phyloP scores from a whole-genome alignment of 2,113 vertebrate genomes.

The Cettia cetti region DNA sequence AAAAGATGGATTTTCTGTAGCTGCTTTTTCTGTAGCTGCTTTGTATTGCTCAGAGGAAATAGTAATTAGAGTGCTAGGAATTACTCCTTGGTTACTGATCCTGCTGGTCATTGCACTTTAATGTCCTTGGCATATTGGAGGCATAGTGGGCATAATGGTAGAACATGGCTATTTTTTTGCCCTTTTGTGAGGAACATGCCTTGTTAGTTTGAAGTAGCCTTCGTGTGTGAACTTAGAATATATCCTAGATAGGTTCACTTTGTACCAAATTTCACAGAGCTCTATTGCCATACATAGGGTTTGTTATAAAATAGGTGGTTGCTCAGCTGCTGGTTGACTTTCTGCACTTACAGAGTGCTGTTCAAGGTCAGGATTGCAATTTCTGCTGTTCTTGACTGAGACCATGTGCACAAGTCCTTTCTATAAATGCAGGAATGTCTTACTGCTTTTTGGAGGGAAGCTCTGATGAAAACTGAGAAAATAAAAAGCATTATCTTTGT shows the following conservation, averaged over 20 bases:
- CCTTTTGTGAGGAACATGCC: background rate
- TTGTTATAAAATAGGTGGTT: background rate
- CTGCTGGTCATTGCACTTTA: background rate
- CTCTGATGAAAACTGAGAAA: background rate
- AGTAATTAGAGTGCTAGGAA: background rate
- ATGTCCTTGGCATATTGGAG: background rate
- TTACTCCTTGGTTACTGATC: background rate
- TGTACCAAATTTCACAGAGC: background rate
- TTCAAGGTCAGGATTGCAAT: background rate
- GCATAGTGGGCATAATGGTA: background rate
- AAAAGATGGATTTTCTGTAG: background rate
- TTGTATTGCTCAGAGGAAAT: background rate
- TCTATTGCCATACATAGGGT: background rate
- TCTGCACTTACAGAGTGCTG: background rate
- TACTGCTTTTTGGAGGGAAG: background rate
- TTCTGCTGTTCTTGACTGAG: background rate
- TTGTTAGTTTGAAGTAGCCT: background rate
- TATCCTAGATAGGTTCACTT: background rate
- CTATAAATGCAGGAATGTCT: background rate
- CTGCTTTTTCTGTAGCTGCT: slow-evolving; percentile 18
- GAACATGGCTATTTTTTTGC: background rate
- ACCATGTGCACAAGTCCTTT: background rate
- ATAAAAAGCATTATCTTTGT: background rate
- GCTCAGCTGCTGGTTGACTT: background rate
- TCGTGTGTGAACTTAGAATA: background rate